A percentile compares a stretch with the other conserved stretches of the same genome.
phyloP scores from a whole-genome alignment of 2,888 invertebrate genomes.

The Lingula anatina region DNA sequence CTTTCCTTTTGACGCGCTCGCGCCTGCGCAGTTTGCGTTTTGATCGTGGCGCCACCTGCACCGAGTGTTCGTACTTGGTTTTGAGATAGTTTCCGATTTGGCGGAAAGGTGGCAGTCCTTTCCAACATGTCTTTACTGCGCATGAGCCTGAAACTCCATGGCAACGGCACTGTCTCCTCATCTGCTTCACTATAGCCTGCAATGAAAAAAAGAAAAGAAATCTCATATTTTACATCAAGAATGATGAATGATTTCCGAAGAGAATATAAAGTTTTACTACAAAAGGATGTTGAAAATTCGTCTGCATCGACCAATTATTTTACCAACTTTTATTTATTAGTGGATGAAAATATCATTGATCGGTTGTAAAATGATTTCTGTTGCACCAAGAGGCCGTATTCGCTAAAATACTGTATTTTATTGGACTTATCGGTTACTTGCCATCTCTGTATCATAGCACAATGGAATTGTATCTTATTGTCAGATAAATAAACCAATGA shows the following conservation, averaged over 20 bases:
- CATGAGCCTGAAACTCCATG: constrained; percentile 62
- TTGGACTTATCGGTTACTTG: too few species aligned
- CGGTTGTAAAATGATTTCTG: too few species aligned
- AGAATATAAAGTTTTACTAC: too few species aligned
- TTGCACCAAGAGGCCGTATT: too few species aligned
- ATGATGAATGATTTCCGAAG: background rate
- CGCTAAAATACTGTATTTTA: too few species aligned
- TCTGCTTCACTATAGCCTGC: constrained; percentile 53
- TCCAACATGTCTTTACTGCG: constrained; percentile 61
- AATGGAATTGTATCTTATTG: too few species aligned
- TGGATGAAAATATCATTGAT: too few species aligned
- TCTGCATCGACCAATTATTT: too few species aligned
- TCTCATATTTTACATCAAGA: background rate
- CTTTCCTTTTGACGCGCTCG: constrained; percentile 52
- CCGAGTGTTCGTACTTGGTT: constrained; percentile 55
- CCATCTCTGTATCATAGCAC: too few species aligned
- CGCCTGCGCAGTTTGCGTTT: constrained; percentile 52
- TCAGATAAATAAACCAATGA: too few species aligned
- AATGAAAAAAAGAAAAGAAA: constrained; percentile 11
- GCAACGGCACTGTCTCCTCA: constrained; percentile 58
- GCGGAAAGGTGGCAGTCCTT: constrained; percentile 57
- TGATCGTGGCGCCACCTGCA: constrained; percentile 53
- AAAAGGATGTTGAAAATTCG: too few species aligned
- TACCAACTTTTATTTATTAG: too few species aligned
- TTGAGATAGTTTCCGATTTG: constrained; percentile 57